Evolutionary conservation across 2,113 vertebrate genomes (phyloP), one percentile per base, ranked within the genome.

Genomic region (Calypte anna): DNA sequence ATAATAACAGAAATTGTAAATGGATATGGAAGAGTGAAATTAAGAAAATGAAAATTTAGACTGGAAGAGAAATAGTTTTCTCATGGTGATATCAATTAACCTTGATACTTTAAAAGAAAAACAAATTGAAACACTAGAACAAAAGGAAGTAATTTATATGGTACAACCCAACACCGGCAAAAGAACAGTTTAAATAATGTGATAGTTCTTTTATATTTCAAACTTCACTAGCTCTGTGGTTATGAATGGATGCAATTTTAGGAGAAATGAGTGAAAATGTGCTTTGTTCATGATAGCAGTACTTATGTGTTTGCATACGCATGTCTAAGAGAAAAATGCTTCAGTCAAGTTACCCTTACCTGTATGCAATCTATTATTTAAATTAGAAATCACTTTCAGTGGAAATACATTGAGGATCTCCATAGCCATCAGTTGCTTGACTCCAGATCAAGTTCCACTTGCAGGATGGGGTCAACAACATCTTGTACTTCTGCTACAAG

Each of bases 171-270:
- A 6, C 4, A 9, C 36, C 82, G n/a, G 30, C 22, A 73, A 94
- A 89, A 93, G 7, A 20, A 31, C 54, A 43, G 28, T 57, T 82
- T 96, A 88, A 94, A 74, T 94, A 91, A 94, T 95, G 25, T 63
- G 92, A 70, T 62, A 63, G 36, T 62, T 90, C 31, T 82, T 95
- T 77, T 74, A 7, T 64, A 77, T 66, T 90, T 92, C 4, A 9
- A 82, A 58, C 33, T 80, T 87, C 30, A 63, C 70, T 51, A 76
- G 57, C 33, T 92, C 55, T 85, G 48, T 61, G 46, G 48, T 93
- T 94, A 87, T 90, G 67, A 79, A 94, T 90, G 59, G 33, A n/a
- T 84, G 30, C 73, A 90, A 91, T 96, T 94, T 94, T 92, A 81
- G 40, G n/a, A 81, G 67, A 87, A 82, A 87, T 51, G 33, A 76